Percentiles rank a stretch among this genome's conserved stretches.
Evolutionary conservation across 1,140 invertebrate species (phyloP).

Genomic region (Maconellicoccus hirsutus): DNA sequence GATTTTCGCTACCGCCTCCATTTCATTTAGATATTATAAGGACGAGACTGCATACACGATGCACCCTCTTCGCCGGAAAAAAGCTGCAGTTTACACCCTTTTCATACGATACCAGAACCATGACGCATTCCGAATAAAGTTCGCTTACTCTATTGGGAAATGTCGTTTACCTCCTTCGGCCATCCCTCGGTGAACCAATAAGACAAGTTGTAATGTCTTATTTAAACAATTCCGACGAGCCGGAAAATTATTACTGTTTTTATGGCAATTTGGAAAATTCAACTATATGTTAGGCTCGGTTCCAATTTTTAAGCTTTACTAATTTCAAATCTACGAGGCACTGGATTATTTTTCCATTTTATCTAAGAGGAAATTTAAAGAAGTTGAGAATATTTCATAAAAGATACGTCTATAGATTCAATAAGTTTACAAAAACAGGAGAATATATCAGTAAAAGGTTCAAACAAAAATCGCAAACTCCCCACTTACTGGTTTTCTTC

Average conservation of each 20-base stretch:
- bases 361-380: no score
- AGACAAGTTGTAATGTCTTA: slow-evolving; percentile 4
- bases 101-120: not conserved
- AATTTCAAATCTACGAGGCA: no score
- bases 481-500: no score
- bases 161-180: not conserved
- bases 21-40: not conserved
- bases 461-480: no score
- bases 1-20: not conserved
- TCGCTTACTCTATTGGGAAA: slow-evolving; percentile 3
- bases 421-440: no score
- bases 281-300: not conserved
- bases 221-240: not conserved
- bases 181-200: not conserved
- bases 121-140: not conserved
- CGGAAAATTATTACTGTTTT: not conserved
- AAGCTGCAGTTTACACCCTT: not conserved
- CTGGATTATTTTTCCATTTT: no score
- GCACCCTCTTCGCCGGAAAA: not conserved
- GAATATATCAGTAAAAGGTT: no score
- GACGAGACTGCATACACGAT: not conserved
- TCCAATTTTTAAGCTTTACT: not conserved
- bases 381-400: no score
- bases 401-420: no score
- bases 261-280: not conserved